These are phyloP conservation scores for Strigamia transsilvanica DNA, from an alignment of 2,888 invertebrate genomes.

Conservation along the genomic window DNA sequence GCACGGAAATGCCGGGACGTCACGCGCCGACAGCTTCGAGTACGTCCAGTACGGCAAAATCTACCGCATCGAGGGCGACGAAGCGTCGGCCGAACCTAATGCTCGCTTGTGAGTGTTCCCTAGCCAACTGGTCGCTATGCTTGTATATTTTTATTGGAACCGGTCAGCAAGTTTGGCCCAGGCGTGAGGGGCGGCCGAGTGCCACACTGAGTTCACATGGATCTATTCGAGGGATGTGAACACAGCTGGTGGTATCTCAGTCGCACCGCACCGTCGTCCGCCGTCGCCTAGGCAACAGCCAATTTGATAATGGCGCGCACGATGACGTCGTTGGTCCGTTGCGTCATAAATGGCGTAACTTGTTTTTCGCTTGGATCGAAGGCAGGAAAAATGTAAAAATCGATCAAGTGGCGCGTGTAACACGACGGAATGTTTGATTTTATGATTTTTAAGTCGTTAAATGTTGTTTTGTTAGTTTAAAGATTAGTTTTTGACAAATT, in stretches of 20 bases:
- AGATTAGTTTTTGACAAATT: background rate
- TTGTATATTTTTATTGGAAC: background rate
- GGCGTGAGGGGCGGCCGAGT: conserved; percentile 72
- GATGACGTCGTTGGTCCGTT: conserved; percentile 5
- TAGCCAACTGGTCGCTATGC: too few species aligned
- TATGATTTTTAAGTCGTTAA: background rate
- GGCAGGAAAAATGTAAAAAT: background rate
- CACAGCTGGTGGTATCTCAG: conserved; percentile 99
- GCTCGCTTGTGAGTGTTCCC: conserved; percentile 73
- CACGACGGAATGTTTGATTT: background rate
- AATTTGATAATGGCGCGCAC: conserved; percentile 15
- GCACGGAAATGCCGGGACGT: conserved; percentile 70
- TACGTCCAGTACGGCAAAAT: conserved; percentile 99
- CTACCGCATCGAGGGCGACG: conserved; percentile 97
- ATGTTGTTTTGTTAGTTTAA: background rate
- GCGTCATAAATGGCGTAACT: conserved; percentile 3
- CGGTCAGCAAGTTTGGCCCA: conserved; percentile 18
- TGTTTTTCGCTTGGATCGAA: background rate
- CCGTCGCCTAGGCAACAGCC: conserved; percentile 39
- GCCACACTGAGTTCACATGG: conserved; percentile 97
- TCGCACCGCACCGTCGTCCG: conserved; percentile 66
- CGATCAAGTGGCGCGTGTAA: background rate
- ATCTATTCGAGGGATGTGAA: conserved; percentile 73
- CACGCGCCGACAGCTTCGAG: conserved; percentile 95
- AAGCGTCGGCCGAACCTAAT: conserved; percentile 82